A percentile compares a stretch with the other conserved stretches of the same genome.
Evolutionary conservation across 2,797 vertebrate species (phyloP).

Genomic region (Sphaeramia orbicularis): DNA sequence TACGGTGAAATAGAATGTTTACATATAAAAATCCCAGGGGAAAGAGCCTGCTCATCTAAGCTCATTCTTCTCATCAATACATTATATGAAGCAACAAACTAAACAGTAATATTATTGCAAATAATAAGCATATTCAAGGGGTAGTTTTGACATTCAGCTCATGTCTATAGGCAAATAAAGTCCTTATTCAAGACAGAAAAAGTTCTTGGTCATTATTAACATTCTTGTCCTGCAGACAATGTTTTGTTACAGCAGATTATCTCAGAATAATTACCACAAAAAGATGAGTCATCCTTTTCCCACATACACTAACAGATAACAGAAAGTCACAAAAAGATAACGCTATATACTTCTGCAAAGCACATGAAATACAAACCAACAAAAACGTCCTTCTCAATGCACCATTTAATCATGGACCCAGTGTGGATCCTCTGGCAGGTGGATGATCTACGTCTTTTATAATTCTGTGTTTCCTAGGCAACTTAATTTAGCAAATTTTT

Average conservation of each 20-base stretch:
- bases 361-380: conserved; percentile 29
- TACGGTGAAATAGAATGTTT: conserved; percentile 18
- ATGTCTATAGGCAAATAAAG: conserved; percentile 44
- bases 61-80: conserved; percentile 6
- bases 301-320: conserved; percentile 39
- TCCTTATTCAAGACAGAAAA: conserved; percentile 40
- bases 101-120: conserved; percentile 5
- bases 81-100: conserved; percentile 4
- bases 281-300: conserved; percentile 47
- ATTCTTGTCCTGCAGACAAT: conserved; percentile 51
- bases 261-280: conserved; percentile 59
- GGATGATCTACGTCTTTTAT: conserved; percentile 37
- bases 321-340: conserved; percentile 15
- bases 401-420: conserved; percentile 27
- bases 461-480: conserved; percentile 58
- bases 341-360: conserved; percentile 17
- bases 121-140: conserved; percentile 34
- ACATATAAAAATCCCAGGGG: conserved; percentile 9
- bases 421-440: conserved; percentile 22
- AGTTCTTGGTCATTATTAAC: conserved; percentile 27
- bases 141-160: conserved; percentile 28
- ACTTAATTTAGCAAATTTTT: conserved; percentile 51
- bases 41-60: conserved; percentile 11
- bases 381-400: conserved; percentile 6
- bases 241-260: conserved; percentile 67